A percentile compares a stretch with the other conserved stretches of the same genome.
phyloP scores from a whole-genome alignment of 2,888 invertebrate genomes.

The Lithodes maja region DNA sequence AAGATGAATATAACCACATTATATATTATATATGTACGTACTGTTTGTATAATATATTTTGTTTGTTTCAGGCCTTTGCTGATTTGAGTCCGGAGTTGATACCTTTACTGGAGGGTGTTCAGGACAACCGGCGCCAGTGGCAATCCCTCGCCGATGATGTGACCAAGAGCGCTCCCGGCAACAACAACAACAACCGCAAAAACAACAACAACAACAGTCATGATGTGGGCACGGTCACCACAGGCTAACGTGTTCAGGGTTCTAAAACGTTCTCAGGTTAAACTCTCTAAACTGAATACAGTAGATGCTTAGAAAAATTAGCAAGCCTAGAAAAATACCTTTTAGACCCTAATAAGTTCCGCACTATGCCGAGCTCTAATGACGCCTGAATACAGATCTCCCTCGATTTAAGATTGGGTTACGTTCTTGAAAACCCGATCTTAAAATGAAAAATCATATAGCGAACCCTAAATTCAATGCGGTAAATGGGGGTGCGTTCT shows the following conservation, averaged over 20 bases:
- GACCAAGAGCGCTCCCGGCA: constrained; percentile 64
- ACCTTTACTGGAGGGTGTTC: constrained; percentile 88
- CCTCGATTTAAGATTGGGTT: too few relatives aligned
- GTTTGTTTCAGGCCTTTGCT: constrained; percentile 84
- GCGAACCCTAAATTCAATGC: too few relatives aligned
- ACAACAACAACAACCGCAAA: constrained; percentile 77
- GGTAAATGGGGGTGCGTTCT: too few relatives aligned
- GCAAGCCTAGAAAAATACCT: too few relatives aligned
- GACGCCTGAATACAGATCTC: too few relatives aligned
- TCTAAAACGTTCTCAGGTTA: background rate
- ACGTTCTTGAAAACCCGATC: too few relatives aligned
- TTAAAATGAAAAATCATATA: too few relatives aligned
- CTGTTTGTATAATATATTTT: background rate
- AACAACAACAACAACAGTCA: constrained; percentile 72
- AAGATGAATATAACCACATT: too few relatives aligned
- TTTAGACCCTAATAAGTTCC: too few relatives aligned
- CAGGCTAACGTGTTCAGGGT: background rate
- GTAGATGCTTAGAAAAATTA: too few relatives aligned
- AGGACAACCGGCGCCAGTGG: constrained; percentile 89
- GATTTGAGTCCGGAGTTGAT: constrained; percentile 85
- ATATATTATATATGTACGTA: too few relatives aligned
- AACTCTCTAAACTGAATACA: background rate
- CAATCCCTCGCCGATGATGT: constrained; percentile 80
- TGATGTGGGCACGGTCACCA: constrained; percentile 12
- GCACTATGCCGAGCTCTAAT: too few relatives aligned